Conservation (phyloP, 2,888 invertebrate genomes). For the Schizaphis graminum region DNA sequence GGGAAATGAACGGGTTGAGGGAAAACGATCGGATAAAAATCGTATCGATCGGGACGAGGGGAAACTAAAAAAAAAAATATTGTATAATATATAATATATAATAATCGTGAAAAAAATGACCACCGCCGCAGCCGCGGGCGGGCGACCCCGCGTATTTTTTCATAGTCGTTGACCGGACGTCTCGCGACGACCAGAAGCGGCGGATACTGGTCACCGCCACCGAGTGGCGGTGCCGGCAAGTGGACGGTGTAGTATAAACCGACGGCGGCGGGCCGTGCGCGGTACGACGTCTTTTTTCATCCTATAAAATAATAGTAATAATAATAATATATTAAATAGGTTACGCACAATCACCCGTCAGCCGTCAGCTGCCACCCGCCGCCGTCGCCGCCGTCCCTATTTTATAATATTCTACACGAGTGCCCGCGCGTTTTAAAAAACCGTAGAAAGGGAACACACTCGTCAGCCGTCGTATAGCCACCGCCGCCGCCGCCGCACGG, state of each 20-base stretch:
- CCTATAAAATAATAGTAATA: background rate
- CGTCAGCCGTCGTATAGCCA: background rate
- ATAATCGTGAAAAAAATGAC: background rate
- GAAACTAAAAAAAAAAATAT: background rate
- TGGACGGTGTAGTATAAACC: background rate
- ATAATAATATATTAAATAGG: slow-evolving; percentile 23
- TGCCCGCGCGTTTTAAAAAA: background rate
- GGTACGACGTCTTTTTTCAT: background rate
- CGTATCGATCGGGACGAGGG: background rate
- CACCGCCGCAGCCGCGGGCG: background rate
- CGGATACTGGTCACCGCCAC: too few species aligned
- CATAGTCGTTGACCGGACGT: slow-evolving; percentile 45
- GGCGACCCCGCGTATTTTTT: slow-evolving; percentile 1
- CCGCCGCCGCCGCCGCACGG: background rate
- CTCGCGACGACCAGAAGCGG: background rate
- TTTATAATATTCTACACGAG: background rate
- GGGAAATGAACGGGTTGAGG: background rate
- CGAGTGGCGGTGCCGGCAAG: background rate
- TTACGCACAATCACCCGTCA: slow-evolving; percentile 8
- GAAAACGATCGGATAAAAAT: slow-evolving; percentile 14
- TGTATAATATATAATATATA: background rate
- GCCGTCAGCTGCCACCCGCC: slow-evolving; percentile 4
- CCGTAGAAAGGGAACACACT: background rate
- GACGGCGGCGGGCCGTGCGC: background rate
- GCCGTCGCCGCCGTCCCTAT: background rate